These are phyloP conservation scores for Spondyliosoma cantharus DNA, from an alignment of 2,797 vertebrate species.

Conservation along the genomic window DNA sequence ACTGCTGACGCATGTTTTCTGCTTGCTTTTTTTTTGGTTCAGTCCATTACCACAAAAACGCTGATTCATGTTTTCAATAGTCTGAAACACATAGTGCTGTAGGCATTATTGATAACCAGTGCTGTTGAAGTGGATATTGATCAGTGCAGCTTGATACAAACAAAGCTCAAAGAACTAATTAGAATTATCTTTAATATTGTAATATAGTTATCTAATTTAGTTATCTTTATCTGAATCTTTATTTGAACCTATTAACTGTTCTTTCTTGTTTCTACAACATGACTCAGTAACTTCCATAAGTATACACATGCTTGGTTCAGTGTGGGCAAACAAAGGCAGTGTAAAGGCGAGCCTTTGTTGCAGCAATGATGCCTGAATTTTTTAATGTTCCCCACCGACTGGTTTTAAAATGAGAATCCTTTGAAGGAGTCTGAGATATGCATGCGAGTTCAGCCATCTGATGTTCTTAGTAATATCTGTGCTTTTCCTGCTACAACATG, in stretches of 20 bases:
- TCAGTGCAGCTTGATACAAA: background rate
- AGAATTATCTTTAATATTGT: background rate
- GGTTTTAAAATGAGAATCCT: no score
- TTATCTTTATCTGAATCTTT: background rate
- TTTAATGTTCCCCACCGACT: no score
- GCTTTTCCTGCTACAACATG: no score
- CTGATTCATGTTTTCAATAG: constrained; percentile 1
- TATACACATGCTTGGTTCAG: no score
- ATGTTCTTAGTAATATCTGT: no score
- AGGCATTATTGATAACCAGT: constrained; percentile 2
- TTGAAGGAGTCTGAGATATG: no score
- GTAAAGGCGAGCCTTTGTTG: no score
- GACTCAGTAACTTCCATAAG: no score
- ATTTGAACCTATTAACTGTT: background rate
- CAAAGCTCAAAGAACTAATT: background rate
- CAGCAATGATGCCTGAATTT: no score
- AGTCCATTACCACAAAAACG: background rate
- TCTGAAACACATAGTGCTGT: background rate
- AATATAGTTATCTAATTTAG: background rate
- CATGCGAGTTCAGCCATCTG: no score
- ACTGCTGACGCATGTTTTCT: constrained; percentile 16
- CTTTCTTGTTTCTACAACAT: no score
- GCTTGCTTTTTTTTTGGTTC: background rate
- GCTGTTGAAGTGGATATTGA: constrained; percentile 3
- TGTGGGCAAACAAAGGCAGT: no score